A percentile compares a stretch with the other conserved stretches of the same genome.
These are phyloP conservation scores for Lepisosteus oculatus DNA, from an alignment of 2,113 vertebrate genomes.

Conservation along the genomic window DNA sequence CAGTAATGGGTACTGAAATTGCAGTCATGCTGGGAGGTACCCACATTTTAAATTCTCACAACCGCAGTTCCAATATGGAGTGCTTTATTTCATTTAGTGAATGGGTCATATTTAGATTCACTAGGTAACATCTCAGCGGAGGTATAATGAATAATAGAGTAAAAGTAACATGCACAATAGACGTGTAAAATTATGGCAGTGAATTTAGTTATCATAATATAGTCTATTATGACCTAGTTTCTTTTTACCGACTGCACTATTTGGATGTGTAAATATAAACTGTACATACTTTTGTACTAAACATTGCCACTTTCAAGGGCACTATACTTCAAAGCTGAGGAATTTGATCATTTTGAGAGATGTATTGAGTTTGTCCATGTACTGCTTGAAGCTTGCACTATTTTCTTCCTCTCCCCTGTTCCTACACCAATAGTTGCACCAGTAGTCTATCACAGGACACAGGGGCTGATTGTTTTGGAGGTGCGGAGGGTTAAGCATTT, in stretches of 20 bases:
- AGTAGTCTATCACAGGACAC: conserved; percentile 15
- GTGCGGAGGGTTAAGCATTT: conserved; percentile 1
- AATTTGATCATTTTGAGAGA: too few species aligned
- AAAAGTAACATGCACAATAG: too few species aligned
- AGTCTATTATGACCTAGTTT: not conserved
- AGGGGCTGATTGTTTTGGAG: conserved; percentile 21
- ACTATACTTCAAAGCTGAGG: too few species aligned
- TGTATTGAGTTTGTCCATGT: too few species aligned
- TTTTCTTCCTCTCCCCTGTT: not conserved
- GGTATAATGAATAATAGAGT: too few species aligned
- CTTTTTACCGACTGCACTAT: too few species aligned
- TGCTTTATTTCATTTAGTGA: not conserved
- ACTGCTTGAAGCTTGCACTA: not conserved
- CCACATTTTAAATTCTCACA: not conserved
- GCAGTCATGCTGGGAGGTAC: not conserved
- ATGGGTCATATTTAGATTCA: not conserved
- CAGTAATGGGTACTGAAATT: not conserved
- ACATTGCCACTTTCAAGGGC: too few species aligned
- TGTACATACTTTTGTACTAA: too few species aligned
- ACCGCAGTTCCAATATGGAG: not conserved
- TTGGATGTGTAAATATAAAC: too few species aligned
- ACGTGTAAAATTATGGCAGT: too few species aligned
- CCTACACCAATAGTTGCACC: not conserved
- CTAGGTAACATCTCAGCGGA: too few species aligned
- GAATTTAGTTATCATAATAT: too few species aligned